Evolutionary conservation across 2,113 vertebrate genomes (phyloP).

Genomic region (Montifringilla adamsi): DNA sequence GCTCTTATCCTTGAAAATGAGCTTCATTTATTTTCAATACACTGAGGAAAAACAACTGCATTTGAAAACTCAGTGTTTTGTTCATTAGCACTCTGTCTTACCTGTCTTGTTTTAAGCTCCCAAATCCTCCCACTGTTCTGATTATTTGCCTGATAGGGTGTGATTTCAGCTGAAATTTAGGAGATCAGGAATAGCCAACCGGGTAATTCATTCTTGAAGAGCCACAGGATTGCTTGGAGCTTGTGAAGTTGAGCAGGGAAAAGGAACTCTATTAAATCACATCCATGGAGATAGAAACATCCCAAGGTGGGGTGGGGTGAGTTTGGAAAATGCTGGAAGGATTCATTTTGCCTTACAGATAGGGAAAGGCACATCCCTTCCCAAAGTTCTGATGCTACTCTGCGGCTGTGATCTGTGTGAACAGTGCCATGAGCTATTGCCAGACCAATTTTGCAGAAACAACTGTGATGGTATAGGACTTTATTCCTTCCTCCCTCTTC

Average conservation of each 20-base stretch:
- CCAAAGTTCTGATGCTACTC: neutral
- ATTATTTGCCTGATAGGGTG: neutral
- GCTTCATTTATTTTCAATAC: neutral
- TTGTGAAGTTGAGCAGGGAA: neutral
- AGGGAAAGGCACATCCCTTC: neutral
- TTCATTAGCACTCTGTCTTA: slow-evolving; percentile 28
- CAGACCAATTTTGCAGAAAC: neutral
- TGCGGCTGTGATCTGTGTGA: neutral
- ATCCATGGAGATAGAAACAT: neutral
- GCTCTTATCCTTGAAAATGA: neutral
- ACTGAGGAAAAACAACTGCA: neutral
- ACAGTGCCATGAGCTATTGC: neutral
- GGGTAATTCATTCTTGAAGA: neutral
- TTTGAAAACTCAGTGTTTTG: neutral
- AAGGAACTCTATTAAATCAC: neutral
- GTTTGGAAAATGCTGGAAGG: neutral
- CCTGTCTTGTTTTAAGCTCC: neutral
- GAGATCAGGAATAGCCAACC: neutral
- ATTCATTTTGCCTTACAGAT: neutral
- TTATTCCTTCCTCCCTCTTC: neutral
- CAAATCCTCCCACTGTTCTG: neutral
- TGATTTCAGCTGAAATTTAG: slow-evolving; percentile 5
- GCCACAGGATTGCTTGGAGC: neutral
- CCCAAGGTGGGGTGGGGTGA: neutral
- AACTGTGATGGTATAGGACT: neutral